Base-by-base conservation (phyloP, 2,113 vertebrate species). In the Vireo altiloquus region DNA sequence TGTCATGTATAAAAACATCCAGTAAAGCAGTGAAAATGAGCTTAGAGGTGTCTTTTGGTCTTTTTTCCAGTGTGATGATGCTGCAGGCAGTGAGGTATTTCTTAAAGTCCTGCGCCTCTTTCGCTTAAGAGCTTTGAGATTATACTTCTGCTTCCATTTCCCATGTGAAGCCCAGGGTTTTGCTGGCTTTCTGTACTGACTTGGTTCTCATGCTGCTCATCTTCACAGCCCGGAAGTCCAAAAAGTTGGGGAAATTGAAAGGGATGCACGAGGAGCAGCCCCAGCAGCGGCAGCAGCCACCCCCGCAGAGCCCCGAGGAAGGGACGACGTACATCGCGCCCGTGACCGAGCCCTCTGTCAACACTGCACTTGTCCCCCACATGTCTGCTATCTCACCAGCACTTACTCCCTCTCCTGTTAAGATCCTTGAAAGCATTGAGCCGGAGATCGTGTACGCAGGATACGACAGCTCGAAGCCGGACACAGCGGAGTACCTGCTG, bases 181-280 rank as follows among this genome's bases (percentile, higher is more conserved):
- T 3, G 0, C 46, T 5, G 7, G 6, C 60, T 87, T 80, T 65
- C 52, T 42, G 2, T 78, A 52, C 15, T 72, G 21, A 95, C 24
- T 21, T 66, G n/a, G 5, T n/a, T 95, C 74, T 94, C 60, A 11
- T 35, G 2, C 42, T 89, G 42, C 46, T 96, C 79, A 50, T 33
- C 71, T 92, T 27, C 39, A 35, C 97, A 99, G 99, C 99, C 47
- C 99, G 99, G 3, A 99, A 99, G 97, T 99, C 99, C 27, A 99
- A 99, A 97, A 99, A 99, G 96, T 87, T 99, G 96, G 99, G 99
- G 14, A 99, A 99, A 92, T 98, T 99, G 96, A 99, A 99, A 98
- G 99, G 98, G 69, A 97, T 99, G 72, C 98, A 97, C 1, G 99
- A 99, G 86, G 99, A 99, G 31, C 98, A 98, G 59, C 97, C 96